A percentile compares a stretch with the other conserved stretches of the same genome.
phyloP scores from a whole-genome alignment of 2,888 invertebrate species.

The Rhamnusium bicolor region DNA sequence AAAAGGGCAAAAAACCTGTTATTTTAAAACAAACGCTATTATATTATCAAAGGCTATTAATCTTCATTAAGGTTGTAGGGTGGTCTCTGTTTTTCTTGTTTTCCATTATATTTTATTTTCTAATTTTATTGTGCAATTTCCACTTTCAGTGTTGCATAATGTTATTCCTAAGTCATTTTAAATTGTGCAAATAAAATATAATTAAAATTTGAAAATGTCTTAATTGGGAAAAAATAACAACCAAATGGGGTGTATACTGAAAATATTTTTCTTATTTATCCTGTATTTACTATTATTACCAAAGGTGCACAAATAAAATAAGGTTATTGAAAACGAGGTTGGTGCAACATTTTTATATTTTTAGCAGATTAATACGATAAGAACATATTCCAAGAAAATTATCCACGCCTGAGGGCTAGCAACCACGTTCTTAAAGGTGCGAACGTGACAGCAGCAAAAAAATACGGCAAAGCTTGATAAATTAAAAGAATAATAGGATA shows the following conservation, averaged over 20 bases:
- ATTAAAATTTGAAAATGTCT: too few relatives aligned
- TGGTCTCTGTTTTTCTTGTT: not conserved
- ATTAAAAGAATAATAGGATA: not conserved
- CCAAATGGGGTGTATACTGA: too few relatives aligned
- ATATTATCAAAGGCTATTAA: not conserved
- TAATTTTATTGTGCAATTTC: not conserved
- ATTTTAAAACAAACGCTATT: not conserved
- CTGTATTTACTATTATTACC: not conserved
- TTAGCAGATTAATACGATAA: not conserved
- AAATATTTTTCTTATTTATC: not conserved
- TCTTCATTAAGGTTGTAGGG: not conserved
- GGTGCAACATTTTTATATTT: not conserved
- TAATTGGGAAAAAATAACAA: too few relatives aligned
- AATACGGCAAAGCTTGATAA: not conserved
- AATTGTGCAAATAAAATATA: too few relatives aligned
- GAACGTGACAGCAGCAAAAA: not conserved
- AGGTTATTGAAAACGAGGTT: not conserved
- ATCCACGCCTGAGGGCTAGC: not conserved
- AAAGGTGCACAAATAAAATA: not conserved
- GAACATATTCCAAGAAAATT: not conserved
- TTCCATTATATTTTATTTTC: too few relatives aligned
- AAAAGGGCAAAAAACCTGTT: not conserved
- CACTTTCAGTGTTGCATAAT: not conserved
- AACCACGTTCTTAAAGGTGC: not conserved
- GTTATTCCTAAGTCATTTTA: too few relatives aligned